phyloP scores from a whole-genome alignment of 2,888 invertebrate genomes.

The Syritta pipiens region DNA sequence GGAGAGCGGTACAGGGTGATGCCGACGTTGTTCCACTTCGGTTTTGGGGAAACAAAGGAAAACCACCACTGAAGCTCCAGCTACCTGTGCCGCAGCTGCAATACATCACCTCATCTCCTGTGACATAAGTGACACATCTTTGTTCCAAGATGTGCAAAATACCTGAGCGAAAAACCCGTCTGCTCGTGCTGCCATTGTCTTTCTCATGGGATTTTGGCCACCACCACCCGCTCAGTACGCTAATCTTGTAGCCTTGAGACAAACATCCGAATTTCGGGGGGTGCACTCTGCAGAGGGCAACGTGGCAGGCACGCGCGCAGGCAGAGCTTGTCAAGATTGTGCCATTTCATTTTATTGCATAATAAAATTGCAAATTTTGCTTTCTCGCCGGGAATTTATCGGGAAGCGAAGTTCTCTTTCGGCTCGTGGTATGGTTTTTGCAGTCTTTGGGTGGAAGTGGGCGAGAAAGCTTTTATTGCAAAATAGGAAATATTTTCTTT shows the following conservation, averaged over 20 bases:
- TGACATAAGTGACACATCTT: slow-evolving; percentile 62
- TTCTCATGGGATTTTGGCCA: neutral
- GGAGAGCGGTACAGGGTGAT: neutral
- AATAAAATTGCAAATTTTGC: slow-evolving; percentile 62
- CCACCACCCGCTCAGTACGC: slow-evolving; percentile 33
- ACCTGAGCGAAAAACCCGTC: slow-evolving; percentile 32
- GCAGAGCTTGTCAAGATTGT: slow-evolving; percentile 47
- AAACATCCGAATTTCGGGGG: slow-evolving; percentile 9
- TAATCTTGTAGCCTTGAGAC: slow-evolving; percentile 48
- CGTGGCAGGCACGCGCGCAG: slow-evolving; percentile 29
- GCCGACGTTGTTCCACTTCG: neutral
- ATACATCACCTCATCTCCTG: slow-evolving; percentile 59
- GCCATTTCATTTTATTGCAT: slow-evolving; percentile 62
- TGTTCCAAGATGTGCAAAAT: slow-evolving; percentile 45
- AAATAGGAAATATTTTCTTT: slow-evolving; percentile 26
- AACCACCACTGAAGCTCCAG: slow-evolving; percentile 34
- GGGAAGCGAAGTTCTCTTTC: slow-evolving; percentile 26
- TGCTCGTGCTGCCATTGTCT: slow-evolving; percentile 27
- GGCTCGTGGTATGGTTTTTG: slow-evolving; percentile 13
- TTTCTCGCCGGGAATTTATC: slow-evolving; percentile 40
- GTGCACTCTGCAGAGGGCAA: slow-evolving; percentile 7
- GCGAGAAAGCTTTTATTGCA: slow-evolving; percentile 18
- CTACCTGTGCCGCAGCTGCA: slow-evolving; percentile 8
- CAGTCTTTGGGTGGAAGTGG: neutral
- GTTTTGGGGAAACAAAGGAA: slow-evolving; percentile 22